Base-by-base conservation (phyloP, 2,797 vertebrate genomes). In the Ceyx erithaca region DNA sequence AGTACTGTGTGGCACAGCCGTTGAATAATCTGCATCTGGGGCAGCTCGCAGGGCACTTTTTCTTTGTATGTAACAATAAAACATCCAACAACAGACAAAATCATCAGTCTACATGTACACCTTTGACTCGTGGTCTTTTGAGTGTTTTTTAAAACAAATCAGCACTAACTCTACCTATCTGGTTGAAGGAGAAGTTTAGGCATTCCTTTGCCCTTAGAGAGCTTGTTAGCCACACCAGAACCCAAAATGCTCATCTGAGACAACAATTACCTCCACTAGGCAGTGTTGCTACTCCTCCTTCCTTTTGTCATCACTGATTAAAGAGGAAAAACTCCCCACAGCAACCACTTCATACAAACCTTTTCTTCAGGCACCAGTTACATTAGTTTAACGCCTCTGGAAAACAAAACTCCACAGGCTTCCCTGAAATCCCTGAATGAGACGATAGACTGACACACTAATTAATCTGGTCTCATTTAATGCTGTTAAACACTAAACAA, bases 41-140 rank as follows among this genome's bases (percentile, higher is more conserved):
- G 49, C 0, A 0, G 12, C 33, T 21, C 61, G 5, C 3, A 5
- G 63, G 1, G 46, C 4, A 4, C 16, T 63, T 73, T 12, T 61
- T 9, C 14, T 73, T 58, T 20, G 33, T 4, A 0, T 5, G 0
- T 1, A 31, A 43, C n/a, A 23, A 76, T 6, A 61, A 30, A 59
- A 3, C 12, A 26, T 6, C 5, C 57, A 73, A 26, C 25, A 31
- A 33, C 19, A 59, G 70, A 25, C 10, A 31, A 45, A 46, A 31
- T 15, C 6, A 8, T 49, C 33, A 15, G 11, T 51, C 22, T 51
- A 18, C 37, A 21, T 28, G 25, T 19, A 41, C n/a, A 54, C 4
- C 31, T 81, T 57, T 26, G 46, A 15, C 14, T 78, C 12, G 0
- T 4, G 23, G 43, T 23, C 17, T 48, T 62, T 41, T 5, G 17